A percentile compares a stretch with the other conserved stretches of the same genome.
phyloP scores from a whole-genome alignment of 2,888 invertebrate genomes.

The Eupithecia tripunctaria region DNA sequence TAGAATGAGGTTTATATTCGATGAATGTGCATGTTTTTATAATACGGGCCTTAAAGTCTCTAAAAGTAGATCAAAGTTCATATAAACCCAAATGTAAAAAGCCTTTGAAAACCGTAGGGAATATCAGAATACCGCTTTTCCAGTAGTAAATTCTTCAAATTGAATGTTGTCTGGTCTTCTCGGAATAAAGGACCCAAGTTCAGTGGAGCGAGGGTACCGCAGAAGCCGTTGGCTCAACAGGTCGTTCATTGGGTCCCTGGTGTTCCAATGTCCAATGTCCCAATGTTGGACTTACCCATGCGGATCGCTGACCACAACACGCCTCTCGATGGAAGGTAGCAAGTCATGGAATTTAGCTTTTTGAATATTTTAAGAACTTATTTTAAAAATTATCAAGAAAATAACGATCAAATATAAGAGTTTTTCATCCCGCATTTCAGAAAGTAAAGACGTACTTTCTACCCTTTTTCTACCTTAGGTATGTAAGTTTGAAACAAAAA shows the following conservation, averaged over 20 bases:
- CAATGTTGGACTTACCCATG: conserved; percentile 38
- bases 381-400: too few species aligned
- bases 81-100: background rate
- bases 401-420: too few species aligned
- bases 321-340: conserved; percentile 47
- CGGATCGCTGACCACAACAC: conserved; percentile 49
- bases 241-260: conserved; percentile 42
- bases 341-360: background rate
- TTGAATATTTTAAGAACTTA: background rate
- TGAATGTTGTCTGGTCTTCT: background rate
- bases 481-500: too few species aligned
- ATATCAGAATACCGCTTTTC: background rate
- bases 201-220: background rate
- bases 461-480: too few species aligned
- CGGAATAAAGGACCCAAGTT: background rate
- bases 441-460: too few species aligned
- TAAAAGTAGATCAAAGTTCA: background rate
- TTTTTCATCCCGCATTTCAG: too few species aligned
- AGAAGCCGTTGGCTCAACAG: conserved; percentile 48
- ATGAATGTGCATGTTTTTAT: too few species aligned
- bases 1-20: too few species aligned
- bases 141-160: background rate
- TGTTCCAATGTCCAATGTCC: conserved; percentile 24
- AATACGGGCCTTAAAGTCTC: background rate
- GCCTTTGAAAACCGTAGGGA: background rate